Conservation (phyloP, 2,888 invertebrate species). For the Leptinotarsa tumamoca region DNA sequence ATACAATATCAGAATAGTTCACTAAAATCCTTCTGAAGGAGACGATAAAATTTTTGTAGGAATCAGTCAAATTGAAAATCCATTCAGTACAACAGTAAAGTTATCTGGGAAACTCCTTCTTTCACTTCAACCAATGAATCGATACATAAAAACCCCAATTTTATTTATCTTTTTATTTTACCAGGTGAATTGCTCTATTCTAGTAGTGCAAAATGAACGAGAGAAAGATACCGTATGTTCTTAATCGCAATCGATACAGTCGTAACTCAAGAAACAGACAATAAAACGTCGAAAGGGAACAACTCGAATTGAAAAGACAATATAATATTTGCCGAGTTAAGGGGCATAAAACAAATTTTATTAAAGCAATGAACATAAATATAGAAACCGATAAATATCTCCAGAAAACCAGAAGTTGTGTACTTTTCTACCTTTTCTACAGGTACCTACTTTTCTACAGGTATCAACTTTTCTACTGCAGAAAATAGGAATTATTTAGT, state of each 20-base stretch:
- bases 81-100: too few species aligned
- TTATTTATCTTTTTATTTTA: constrained; percentile 15
- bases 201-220: constrained; percentile 34
- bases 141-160: constrained; percentile 16
- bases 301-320: constrained; percentile 45
- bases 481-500: too few species aligned
- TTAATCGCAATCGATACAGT: constrained; percentile 47
- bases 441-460: constrained; percentile 1
- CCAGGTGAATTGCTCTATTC: constrained; percentile 14
- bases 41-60: too few species aligned
- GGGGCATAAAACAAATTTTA: constrained; percentile 48
- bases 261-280: constrained; percentile 43
- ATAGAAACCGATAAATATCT: constrained; percentile 46
- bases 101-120: too few species aligned
- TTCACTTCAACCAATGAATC: background rate
- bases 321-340: constrained; percentile 46
- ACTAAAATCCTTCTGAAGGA: too few species aligned
- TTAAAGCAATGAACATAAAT: constrained; percentile 47
- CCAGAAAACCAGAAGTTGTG: constrained; percentile 18
- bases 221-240: constrained; percentile 44
- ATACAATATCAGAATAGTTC: too few species aligned
- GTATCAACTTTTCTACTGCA: too few species aligned
- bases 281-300: constrained; percentile 41
- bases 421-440: constrained; percentile 16
- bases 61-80: too few species aligned